Evolutionary conservation across 2,797 vertebrate species (phyloP).

Genomic region (Poeciliopsis presidionis): DNA sequence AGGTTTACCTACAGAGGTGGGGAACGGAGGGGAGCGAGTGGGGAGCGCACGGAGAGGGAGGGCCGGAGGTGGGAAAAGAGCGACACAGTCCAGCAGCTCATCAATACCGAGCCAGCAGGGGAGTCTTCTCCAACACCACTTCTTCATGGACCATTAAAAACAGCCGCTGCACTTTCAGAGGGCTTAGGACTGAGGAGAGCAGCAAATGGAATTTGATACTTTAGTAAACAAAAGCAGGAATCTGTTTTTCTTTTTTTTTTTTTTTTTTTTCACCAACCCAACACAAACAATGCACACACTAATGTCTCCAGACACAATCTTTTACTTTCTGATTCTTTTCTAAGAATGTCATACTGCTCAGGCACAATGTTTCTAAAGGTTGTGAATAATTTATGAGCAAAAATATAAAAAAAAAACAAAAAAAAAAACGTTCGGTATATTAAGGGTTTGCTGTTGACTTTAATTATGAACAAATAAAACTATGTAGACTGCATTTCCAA

Average conservation of each 20-base stretch:
- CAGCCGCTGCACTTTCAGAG: conserved; percentile 13
- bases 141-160: conserved; percentile 64
- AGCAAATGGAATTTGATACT: conserved; percentile 1
- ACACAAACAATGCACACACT: neutral
- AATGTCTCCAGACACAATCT: neutral
- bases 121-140: conserved; percentile 34
- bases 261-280: no score
- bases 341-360: neutral
- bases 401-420: neutral
- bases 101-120: conserved; percentile 61
- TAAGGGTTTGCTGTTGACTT: neutral
- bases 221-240: neutral
- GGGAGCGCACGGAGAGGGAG: neutral
- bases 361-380: neutral
- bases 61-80: neutral
- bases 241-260: neutral
- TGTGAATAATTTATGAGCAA: conserved; percentile 9
- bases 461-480: conserved; percentile 7
- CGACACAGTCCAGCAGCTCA: conserved; percentile 42
- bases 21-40: neutral
- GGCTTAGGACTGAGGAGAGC: neutral
- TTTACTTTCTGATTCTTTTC: neutral
- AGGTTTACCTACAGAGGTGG: conserved; percentile 58
- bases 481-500: neutral
- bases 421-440: neutral